A percentile compares a stretch with the other conserved stretches of the same genome.
Conservation (phyloP, 2,797 vertebrate species). For the Sparidentex hasta region DNA sequence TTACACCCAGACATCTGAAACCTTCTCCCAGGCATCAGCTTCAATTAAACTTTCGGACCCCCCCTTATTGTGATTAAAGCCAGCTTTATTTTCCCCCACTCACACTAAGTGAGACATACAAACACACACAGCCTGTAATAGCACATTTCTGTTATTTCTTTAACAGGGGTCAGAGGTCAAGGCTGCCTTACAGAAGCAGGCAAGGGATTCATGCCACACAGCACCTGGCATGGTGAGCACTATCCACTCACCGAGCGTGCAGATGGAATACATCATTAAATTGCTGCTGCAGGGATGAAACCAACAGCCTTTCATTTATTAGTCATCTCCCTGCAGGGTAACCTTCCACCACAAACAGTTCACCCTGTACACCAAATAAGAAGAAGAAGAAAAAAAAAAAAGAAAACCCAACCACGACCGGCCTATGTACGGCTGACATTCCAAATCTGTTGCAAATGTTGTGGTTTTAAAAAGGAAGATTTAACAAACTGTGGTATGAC, state of each 20-base stretch:
- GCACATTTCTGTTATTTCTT: slow-evolving; percentile 34
- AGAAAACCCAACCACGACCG: slow-evolving; percentile 6
- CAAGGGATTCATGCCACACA: slow-evolving; percentile 40
- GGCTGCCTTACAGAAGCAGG: slow-evolving; percentile 49
- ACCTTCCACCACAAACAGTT: slow-evolving; percentile 51
- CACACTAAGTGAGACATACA: slow-evolving; percentile 25
- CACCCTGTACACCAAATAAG: slow-evolving; percentile 40
- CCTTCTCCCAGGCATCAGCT: slow-evolving; percentile 35
- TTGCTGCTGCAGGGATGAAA: slow-evolving; percentile 66
- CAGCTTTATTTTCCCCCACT: slow-evolving; percentile 31
- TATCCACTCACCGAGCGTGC: slow-evolving; percentile 34
- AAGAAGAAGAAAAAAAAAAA: slow-evolving; percentile 9
- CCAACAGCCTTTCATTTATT: slow-evolving; percentile 65
- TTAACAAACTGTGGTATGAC: slow-evolving; percentile 45
- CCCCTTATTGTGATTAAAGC: slow-evolving; percentile 48
- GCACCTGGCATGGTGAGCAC: slow-evolving; percentile 51
- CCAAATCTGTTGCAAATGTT: slow-evolving; percentile 60
- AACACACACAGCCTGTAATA: slow-evolving; percentile 15
- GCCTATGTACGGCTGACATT: slow-evolving; percentile 36
- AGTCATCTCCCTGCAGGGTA: slow-evolving; percentile 47
- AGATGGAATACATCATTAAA: slow-evolving; percentile 70
- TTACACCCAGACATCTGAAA: slow-evolving; percentile 35
- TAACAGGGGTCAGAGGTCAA: slow-evolving; percentile 60
- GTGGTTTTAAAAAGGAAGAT: slow-evolving; percentile 53
- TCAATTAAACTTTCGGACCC: slow-evolving; percentile 67